A percentile compares a stretch with the other conserved stretches of the same genome.
phyloP scores from a whole-genome alignment of 1,140 invertebrate species.

The Sarcophaga bullata region DNA sequence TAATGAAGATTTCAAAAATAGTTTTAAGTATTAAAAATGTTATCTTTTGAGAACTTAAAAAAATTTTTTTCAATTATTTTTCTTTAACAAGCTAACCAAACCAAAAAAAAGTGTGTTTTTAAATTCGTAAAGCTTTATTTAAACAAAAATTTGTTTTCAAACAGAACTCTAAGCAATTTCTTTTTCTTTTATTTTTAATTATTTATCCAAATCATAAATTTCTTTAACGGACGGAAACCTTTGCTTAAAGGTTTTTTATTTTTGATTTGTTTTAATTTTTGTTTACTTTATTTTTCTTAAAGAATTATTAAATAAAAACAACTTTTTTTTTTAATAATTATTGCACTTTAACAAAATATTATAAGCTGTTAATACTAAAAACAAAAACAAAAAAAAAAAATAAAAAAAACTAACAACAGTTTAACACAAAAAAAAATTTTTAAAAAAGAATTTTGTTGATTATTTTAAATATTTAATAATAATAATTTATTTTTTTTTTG shows the following conservation, averaged over 20 bases:
- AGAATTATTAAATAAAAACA: slow-evolving; percentile 21
- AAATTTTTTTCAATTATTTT: too few species aligned
- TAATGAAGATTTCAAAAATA: too few species aligned
- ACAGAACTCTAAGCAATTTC: too few species aligned
- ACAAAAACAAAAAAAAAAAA: too few species aligned
- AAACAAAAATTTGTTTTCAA: too few species aligned
- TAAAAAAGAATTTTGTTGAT: not conserved
- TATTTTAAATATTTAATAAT: slow-evolving; percentile 36
- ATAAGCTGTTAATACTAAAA: not conserved
- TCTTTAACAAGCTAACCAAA: too few species aligned
- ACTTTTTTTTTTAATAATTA: slow-evolving; percentile 46
- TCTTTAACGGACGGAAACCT: slow-evolving; percentile 44
- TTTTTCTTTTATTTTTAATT: not conserved
- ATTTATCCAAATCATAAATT: slow-evolving; percentile 50
- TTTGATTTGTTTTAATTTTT: slow-evolving; percentile 7
- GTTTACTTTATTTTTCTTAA: not conserved
- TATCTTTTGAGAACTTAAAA: too few species aligned
- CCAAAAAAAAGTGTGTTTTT: too few species aligned
- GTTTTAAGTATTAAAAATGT: too few species aligned
- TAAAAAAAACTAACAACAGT: not conserved
- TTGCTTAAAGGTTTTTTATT: slow-evolving; percentile 30
- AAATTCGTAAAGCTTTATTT: too few species aligned
- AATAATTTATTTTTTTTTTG: slow-evolving; percentile 53
- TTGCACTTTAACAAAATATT: slow-evolving; percentile 51
- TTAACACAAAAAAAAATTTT: not conserved